phyloP scores from a whole-genome alignment of 2,797 vertebrate species.

The Craterocephalus amniculus region DNA sequence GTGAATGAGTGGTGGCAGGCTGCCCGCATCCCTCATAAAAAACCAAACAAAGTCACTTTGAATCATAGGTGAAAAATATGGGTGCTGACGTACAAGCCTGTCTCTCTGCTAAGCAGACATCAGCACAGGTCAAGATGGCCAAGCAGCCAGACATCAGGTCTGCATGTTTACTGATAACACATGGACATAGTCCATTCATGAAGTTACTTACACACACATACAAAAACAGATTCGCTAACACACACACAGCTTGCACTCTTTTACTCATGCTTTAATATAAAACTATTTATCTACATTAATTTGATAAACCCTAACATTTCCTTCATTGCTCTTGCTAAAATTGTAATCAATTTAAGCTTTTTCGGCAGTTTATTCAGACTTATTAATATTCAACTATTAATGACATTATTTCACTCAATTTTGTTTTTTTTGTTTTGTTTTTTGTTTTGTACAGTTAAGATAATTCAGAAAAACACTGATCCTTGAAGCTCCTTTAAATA shows the following conservation, averaged over 20 bases:
- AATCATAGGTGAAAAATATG: conserved; percentile 72
- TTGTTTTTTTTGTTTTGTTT: too few species aligned
- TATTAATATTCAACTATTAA: not conserved
- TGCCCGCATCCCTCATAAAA: conserved; percentile 45
- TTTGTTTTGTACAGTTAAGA: too few species aligned
- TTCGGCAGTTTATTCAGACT: conserved; percentile 4
- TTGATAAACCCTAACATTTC: not conserved
- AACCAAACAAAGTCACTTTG: conserved; percentile 66
- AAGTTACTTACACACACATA: conserved; percentile 26
- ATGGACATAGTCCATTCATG: conserved; percentile 53
- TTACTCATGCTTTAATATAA: conserved; percentile 17
- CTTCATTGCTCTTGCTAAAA: not conserved
- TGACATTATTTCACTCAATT: conserved; percentile 13
- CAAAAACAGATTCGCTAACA: not conserved
- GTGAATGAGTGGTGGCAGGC: conserved; percentile 6
- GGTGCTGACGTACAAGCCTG: conserved; percentile 60
- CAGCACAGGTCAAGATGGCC: conserved; percentile 42
- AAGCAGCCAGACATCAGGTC: conserved; percentile 53
- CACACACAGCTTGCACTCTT: conserved; percentile 23
- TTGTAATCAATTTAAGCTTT: not conserved
- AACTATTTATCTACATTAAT: not conserved
- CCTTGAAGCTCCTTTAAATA: too few species aligned
- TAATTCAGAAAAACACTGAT: too few species aligned
- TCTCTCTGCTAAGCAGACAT: conserved; percentile 53
- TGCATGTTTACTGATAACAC: conserved; percentile 73